Conservation (phyloP, 2,888 invertebrate species). For the Linyphia triangularis region DNA sequence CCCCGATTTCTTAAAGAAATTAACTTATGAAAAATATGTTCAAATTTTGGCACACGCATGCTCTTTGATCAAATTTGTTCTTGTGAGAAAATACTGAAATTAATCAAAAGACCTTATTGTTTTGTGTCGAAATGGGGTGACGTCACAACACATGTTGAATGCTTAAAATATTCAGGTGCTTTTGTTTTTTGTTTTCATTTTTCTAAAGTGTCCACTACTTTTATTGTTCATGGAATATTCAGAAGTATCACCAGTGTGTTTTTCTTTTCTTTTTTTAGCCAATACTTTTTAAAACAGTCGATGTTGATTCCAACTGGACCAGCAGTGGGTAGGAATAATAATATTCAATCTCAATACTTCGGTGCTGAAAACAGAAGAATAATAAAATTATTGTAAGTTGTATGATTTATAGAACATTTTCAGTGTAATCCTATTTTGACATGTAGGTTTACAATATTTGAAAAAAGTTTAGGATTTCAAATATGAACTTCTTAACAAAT, state of each 20-base stretch:
- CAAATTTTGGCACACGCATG: not conserved
- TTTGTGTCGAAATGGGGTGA: not conserved
- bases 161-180: not conserved
- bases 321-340: slow-evolving; percentile 14
- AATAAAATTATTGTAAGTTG: not conserved
- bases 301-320: slow-evolving; percentile 11
- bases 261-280: too few species aligned
- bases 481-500: too few species aligned
- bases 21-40: too few species aligned
- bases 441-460: too few species aligned
- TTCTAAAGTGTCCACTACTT: slow-evolving; percentile 1
- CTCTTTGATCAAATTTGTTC: not conserved
- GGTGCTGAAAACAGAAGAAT: slow-evolving; percentile 41
- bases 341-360: slow-evolving; percentile 9
- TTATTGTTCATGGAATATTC: slow-evolving; percentile 30
- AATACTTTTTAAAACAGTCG: not conserved
- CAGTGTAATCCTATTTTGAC: too few species aligned
- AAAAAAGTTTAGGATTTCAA: too few species aligned
- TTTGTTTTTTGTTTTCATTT: not conserved
- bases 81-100: not conserved
- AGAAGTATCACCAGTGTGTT: not conserved
- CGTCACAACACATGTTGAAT: too few species aligned
- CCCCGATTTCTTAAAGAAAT: too few species aligned
- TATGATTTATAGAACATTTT: too few species aligned
- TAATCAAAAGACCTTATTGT: too few species aligned